Base-by-base conservation (phyloP, 1,140 invertebrate genomes). In the Microplitis mediator region DNA sequence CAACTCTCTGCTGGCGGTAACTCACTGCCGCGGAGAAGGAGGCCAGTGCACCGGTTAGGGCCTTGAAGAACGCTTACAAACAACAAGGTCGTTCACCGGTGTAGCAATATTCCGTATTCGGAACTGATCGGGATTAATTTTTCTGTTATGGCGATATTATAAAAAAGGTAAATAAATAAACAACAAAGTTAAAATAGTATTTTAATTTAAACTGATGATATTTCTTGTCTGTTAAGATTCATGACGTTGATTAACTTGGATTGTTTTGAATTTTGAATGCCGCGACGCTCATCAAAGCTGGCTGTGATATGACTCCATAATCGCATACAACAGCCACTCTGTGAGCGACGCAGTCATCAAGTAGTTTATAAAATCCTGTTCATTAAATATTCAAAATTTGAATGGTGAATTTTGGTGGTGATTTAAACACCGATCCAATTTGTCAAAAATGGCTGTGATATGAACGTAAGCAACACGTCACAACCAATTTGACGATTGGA, bases 361-460 rank as follows among this genome's bases (percentile, higher is more conserved):
- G 32, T 74, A 75, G 76, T 74, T 72, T 9, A 54, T 52, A 11
- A 54, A 50, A 61, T 9, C 56, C 23, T 16, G 14, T 63, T 31
- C 14, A 69, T 69, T 39, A 54, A 52, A 66, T 31, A 9, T 63
- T 52, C 32, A 71, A 31, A 31, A 35, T 14, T 39, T 8, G 34
- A 5, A 68, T 35, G 16, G 6, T 11, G 11, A 45, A 45, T 6
- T 60, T 54, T 39, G 73, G 35, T 75, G 83, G 78, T 74, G 83
- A 73, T 77, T 78, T 81, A 81, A 85, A 86, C 84, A 75, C 81
- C 84, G 87, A 89, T 89, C 89, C 85, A 92, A 92, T 91, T 92
- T 92, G 92, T 93, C 92, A 93, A 93, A 92, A 92, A 93, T 93
- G 92, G 92, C 93, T 94, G 93, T 94, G 94, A 95, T 95, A 95